Conservation (phyloP, 2,797 vertebrate genomes). For the Falco berigora region DNA sequence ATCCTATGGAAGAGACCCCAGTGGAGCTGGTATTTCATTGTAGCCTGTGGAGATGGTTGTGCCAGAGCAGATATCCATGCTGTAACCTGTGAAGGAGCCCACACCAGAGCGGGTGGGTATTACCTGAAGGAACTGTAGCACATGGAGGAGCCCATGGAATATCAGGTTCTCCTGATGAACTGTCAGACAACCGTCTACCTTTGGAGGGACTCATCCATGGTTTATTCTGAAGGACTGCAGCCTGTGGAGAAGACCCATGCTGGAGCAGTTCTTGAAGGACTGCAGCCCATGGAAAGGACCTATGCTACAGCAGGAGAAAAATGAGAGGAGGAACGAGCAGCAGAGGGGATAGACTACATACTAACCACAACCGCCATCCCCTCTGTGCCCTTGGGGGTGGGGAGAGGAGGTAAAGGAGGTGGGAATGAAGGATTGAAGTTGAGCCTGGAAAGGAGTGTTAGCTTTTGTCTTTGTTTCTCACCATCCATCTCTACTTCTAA, state of each 20-base stretch:
- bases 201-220: background rate
- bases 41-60: background rate
- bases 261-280: background rate
- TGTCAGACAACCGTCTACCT: background rate
- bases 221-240: background rate
- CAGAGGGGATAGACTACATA: background rate
- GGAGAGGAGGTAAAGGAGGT: background rate
- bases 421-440: background rate
- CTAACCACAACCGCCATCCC: rapidly evolving
- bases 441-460: background rate
- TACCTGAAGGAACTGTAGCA: background rate
- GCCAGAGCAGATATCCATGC: background rate
- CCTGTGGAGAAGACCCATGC: too few species aligned
- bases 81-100: background rate
- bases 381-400: background rate
- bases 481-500: background rate
- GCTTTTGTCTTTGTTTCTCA: background rate
- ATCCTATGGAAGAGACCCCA: background rate
- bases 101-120: background rate
- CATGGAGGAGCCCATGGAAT: background rate
- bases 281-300: background rate
- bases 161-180: background rate
- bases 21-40: background rate
- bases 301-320: background rate
- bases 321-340: background rate